phyloP scores from a whole-genome alignment of 2,888 invertebrate species.

The Coremacera marginata region DNA sequence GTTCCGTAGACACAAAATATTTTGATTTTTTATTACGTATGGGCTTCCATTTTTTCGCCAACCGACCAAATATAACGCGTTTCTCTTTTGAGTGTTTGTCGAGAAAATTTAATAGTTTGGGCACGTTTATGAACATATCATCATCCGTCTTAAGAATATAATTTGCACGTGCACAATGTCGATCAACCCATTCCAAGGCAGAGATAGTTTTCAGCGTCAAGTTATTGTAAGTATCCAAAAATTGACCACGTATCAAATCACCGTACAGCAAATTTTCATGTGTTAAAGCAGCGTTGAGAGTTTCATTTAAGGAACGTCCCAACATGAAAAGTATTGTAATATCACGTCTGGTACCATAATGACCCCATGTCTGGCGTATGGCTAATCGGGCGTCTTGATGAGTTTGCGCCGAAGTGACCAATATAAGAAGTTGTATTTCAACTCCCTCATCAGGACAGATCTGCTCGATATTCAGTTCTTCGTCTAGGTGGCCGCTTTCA shows the following conservation, averaged over 20 bases:
- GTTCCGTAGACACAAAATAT: constrained; percentile 85
- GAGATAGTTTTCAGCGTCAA: constrained; percentile 86
- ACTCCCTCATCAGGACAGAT: constrained; percentile 77
- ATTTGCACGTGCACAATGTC: constrained; percentile 78
- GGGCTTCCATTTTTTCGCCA: constrained; percentile 88
- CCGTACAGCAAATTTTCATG: constrained; percentile 81
- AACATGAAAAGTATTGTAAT: constrained; percentile 72
- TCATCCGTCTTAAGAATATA: constrained; percentile 88
- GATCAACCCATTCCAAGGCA: constrained; percentile 84
- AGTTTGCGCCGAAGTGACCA: constrained; percentile 80
- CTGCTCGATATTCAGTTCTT: constrained; percentile 72
- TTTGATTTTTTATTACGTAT: constrained; percentile 87
- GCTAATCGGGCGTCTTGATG: constrained; percentile 80
- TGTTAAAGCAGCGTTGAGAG: constrained; percentile 70
- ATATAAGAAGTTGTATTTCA: constrained; percentile 71
- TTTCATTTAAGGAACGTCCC: constrained; percentile 73
- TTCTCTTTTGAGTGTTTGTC: constrained; percentile 74
- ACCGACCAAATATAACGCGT: constrained; percentile 82
- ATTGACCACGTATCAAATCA: constrained; percentile 81
- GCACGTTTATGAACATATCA: constrained; percentile 90
- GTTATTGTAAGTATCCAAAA: constrained; percentile 84
- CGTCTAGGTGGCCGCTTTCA: constrained; percentile 77
- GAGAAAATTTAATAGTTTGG: constrained; percentile 78
- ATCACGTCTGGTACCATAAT: constrained; percentile 75
- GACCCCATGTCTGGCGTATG: constrained; percentile 86